Conservation (phyloP, 1,140 invertebrate genomes). For the Delia radicum region DNA sequence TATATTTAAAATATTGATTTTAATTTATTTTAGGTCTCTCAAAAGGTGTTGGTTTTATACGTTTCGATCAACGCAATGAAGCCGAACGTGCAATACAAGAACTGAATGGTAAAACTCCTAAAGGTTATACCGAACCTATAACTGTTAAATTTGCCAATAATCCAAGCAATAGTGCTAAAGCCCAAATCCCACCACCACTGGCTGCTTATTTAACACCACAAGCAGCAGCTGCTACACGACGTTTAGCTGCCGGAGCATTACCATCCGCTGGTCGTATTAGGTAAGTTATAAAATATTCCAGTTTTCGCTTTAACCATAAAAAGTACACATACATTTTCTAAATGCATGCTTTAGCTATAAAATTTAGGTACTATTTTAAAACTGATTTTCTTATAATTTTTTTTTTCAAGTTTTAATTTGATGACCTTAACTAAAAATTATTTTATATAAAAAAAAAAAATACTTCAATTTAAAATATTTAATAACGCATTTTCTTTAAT, state of each 20-base stretch:
- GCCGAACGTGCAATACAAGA: slow-evolving; percentile 64
- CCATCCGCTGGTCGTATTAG: slow-evolving; percentile 53
- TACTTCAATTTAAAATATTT: not conserved
- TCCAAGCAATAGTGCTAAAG: slow-evolving; percentile 65
- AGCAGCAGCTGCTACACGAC: slow-evolving; percentile 50
- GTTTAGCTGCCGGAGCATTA: slow-evolving; percentile 48
- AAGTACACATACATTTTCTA: not conserved
- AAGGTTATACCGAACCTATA: slow-evolving; percentile 62
- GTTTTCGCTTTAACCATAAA: not conserved
- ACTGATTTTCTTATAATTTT: too few relatives aligned
- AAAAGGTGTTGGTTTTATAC: slow-evolving; percentile 64
- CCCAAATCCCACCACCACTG: slow-evolving; percentile 58
- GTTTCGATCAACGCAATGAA: slow-evolving; percentile 64
- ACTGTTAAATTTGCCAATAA: slow-evolving; percentile 66
- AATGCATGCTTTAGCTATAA: slow-evolving; percentile 2
- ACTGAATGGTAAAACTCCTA: slow-evolving; percentile 63
- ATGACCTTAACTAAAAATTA: too few relatives aligned
- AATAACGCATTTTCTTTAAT: not conserved
- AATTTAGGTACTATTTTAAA: too few relatives aligned
- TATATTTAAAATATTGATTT: not conserved
- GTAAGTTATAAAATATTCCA: slow-evolving; percentile 31
- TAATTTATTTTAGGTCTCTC: slow-evolving; percentile 57
- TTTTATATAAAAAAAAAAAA: too few relatives aligned
- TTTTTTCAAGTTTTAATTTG: too few relatives aligned
- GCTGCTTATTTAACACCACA: slow-evolving; percentile 59